Evolutionary conservation across 2,797 vertebrate genomes (phyloP), one percentile per base, ranked within the genome.

Genomic region (Pangasius sanitwongsei): DNA sequence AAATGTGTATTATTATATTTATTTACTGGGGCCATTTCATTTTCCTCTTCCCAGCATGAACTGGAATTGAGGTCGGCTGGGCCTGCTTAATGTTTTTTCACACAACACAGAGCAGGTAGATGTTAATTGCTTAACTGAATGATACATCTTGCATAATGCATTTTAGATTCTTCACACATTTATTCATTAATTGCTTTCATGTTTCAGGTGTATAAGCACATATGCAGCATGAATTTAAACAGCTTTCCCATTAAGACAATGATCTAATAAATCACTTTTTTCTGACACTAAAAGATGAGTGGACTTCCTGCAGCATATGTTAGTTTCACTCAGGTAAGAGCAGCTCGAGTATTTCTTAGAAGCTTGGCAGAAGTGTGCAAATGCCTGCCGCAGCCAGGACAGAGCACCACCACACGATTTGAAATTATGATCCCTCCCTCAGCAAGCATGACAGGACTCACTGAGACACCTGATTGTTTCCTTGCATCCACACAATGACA

Each of bases 361-460:
- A 41, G 55, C 23, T 77, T 69, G 63, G 48, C 12, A n/a, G 74
- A 65, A 13, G 55, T 81, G 28, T 81, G 88, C 65, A 81, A 89
- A 89, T 86, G 31, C 67, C 25, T 6, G 28, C 53, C 61, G 1
- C 59, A 87, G 41, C 44, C 41, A 53, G 74, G 25, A 69, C 59
- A 1, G 55, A 50, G 18, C 61, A 84, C 13, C 55, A 86, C 85
- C 88, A 83, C 85, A 86, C 2, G 25, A 89, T 75, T 83, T 89
- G 55, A 31, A 75, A 74, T 53, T 9, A 34, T 63, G 53, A 65
- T 70, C 78, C 77, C 85, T 74, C 78, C 88, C 57, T 83, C 59
- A 44, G 77, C 23, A 83, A 83, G 55, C 31, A 83, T 4, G 15
- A 23, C 34, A 57, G 72, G 65, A 74, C 84, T 72, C 31, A 63